phyloP scores from a whole-genome alignment of 2,888 invertebrate genomes.

The Lysandra coridon region DNA sequence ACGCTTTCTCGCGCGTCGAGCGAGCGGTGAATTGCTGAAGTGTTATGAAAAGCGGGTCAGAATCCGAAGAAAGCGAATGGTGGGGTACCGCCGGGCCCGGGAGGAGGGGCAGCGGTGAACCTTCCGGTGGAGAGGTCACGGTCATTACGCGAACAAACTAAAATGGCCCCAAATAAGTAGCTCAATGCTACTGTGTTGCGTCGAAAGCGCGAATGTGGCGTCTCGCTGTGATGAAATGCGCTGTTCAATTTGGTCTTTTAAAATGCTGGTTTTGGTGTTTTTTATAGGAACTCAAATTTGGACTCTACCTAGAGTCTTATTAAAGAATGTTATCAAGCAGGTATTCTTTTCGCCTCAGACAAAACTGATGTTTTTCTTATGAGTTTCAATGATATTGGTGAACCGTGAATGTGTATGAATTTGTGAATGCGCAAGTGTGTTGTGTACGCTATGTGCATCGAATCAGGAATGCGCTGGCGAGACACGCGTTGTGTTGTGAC shows the following conservation, averaged over 20 bases:
- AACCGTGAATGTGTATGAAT: slow-evolving; percentile 29
- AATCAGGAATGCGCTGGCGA: slow-evolving; percentile 71
- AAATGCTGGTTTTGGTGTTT: neutral
- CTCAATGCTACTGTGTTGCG: slow-evolving; percentile 60
- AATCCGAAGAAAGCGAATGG: slow-evolving; percentile 77
- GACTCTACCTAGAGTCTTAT: neutral
- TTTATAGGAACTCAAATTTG: neutral
- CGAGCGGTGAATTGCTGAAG: slow-evolving; percentile 63
- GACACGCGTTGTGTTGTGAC: slow-evolving; percentile 51
- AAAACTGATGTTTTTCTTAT: slow-evolving; percentile 34
- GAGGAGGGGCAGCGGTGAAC: slow-evolving; percentile 55
- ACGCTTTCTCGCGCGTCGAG: slow-evolving; percentile 71
- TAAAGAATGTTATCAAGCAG: neutral
- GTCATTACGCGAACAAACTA: slow-evolving; percentile 54
- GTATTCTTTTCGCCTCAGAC: slow-evolving; percentile 37
- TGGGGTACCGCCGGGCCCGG: slow-evolving; percentile 59
- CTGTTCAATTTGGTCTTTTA: neutral
- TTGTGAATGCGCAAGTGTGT: slow-evolving; percentile 32
- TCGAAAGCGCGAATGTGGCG: slow-evolving; percentile 46
- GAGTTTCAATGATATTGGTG: slow-evolving; percentile 27
- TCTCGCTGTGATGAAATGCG: slow-evolving; percentile 4
- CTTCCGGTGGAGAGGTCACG: slow-evolving; percentile 75
- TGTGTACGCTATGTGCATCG: slow-evolving; percentile 50
- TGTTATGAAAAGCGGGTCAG: slow-evolving; percentile 79
- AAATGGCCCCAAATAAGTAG: slow-evolving; percentile 41